A percentile compares a stretch with the other conserved stretches of the same genome.
Evolutionary conservation across 1,140 invertebrate species (phyloP).

Genomic region (Rhagoletis pomonella): DNA sequence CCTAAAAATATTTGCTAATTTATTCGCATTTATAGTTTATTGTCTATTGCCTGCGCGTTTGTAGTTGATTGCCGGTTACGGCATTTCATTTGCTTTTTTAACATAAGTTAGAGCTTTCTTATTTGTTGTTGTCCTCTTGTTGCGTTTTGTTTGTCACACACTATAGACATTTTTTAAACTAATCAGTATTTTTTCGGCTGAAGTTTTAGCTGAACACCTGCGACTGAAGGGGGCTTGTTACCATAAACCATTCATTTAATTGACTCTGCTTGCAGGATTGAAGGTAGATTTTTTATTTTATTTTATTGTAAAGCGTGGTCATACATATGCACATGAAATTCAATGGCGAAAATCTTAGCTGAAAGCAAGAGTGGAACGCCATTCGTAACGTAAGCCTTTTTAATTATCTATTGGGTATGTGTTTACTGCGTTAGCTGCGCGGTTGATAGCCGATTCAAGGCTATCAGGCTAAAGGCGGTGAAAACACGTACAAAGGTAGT

Average conservation of each 20-base stretch:
- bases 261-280: background rate
- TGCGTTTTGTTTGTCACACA: no score
- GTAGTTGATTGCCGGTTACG: background rate
- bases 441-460: background rate
- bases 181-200: background rate
- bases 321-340: background rate
- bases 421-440: background rate
- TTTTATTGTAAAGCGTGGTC: background rate
- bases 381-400: background rate
- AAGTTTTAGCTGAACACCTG: background rate
- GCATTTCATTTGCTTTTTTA: background rate
- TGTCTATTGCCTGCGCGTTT: background rate
- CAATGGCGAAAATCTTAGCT: background rate
- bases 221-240: background rate
- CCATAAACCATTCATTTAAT: background rate
- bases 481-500: slow-evolving; percentile 32
- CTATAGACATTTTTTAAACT: slow-evolving; percentile 11
- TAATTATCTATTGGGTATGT: background rate
- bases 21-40: background rate
- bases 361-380: slow-evolving; percentile 23
- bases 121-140: no score
- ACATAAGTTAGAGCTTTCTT: background rate
- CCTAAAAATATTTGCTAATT: slow-evolving; percentile 9
- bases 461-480: background rate
- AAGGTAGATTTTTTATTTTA: background rate